These are phyloP conservation scores for Hystrix brachyura DNA, from an alignment of 2,113 vertebrate species.

Conservation along the genomic window DNA sequence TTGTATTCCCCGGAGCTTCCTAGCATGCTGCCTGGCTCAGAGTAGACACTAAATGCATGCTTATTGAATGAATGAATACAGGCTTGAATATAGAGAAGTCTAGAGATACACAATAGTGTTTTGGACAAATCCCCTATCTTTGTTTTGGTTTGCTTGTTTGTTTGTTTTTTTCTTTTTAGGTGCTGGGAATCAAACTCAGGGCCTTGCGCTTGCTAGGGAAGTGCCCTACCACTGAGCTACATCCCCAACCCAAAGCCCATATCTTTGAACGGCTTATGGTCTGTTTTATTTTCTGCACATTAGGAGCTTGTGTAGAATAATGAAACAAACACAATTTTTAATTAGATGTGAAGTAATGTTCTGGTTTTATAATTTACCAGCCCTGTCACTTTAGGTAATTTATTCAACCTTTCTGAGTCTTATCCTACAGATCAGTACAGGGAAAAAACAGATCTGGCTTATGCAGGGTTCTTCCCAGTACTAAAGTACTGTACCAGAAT, in stretches of 20 bases:
- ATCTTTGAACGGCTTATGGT: background rate
- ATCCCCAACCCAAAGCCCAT: background rate
- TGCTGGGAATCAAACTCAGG: too few species aligned
- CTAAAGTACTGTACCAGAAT: background rate
- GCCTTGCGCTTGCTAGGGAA: too few species aligned
- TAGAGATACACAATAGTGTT: background rate
- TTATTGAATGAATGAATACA: background rate
- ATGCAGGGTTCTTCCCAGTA: background rate
- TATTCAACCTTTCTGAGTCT: background rate
- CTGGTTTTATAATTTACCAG: background rate
- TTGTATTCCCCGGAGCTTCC: background rate
- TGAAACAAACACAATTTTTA: background rate
- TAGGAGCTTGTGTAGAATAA: background rate
- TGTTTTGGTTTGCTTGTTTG: too few species aligned
- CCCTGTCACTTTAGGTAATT: slow-evolving; percentile 30
- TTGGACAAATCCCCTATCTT: background rate
- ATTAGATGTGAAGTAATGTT: slow-evolving; percentile 25
- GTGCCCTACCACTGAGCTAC: too few species aligned
- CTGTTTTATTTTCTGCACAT: slow-evolving; percentile 3
- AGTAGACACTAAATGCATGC: background rate
- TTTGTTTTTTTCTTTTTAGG: too few species aligned
- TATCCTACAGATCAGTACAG: background rate
- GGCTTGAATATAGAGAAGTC: too few species aligned
- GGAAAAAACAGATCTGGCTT: background rate
- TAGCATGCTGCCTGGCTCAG: background rate